Base-by-base conservation (phyloP, 2,113 vertebrate genomes). In the Tetrax tetrax region DNA sequence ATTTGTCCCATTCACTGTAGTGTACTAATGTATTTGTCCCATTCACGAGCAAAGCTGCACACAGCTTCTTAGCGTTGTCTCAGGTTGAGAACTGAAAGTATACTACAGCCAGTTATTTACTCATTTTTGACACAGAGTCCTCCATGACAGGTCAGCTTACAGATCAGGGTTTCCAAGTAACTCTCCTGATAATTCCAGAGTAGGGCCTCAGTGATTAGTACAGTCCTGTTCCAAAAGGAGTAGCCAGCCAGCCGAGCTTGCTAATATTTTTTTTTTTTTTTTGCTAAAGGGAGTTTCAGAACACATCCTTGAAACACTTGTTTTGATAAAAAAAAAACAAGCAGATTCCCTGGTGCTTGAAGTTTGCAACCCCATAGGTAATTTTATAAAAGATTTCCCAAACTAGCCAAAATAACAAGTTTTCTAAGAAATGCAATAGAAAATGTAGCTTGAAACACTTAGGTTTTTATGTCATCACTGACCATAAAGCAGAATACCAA, bases 1-100 rank as follows among this genome's bases (percentile, higher is more conserved):
- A 87, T 90, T 95, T 93, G 76, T 45, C 19, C n/a, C 24, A 27
- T 87, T 89, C 94, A 56, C 59, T 31, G 76, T 88, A 65, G 47
- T 79, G 66, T 65, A 66, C 68, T 93, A 96, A 97, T 96, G 83
- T 94, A 87, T 90, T 95, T 93, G 76, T 45, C 19, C n/a, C 24
- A 27, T 87, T 89, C 71, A 78, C 84, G 81, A 91, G 89, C 88
- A 64, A 92, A 97, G 79, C 69, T 80, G 54, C 70, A 68, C 77
- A 93, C 83, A 94, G 53, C 83, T 93, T 94, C 94, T 94, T 89
- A 47, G 48, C 60, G 20, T 33, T 96, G 85, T 86, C 84, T 94
- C 53, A 82, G 74, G 60, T 87, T 64, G 63, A 96, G 82, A 94
- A 83, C 17, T 50, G 51, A 94, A 97, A 94, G 72, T 68, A 77